Conservation (phyloP, 2,113 vertebrate species). For the Thunnus thynnus region DNA sequence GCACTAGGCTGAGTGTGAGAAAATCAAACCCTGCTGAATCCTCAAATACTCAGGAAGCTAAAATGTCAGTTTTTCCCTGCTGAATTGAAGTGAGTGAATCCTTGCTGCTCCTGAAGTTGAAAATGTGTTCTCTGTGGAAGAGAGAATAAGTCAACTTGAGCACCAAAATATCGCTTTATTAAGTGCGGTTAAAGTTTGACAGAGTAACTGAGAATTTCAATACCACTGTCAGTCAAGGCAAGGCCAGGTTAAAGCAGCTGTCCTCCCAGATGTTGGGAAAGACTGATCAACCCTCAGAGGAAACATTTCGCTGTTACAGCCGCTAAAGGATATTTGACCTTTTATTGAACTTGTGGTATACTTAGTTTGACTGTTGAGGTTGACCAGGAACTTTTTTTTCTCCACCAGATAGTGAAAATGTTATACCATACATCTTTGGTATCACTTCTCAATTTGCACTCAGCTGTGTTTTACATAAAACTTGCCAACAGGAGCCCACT, state of each 20-base stretch:
- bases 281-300: conserved; percentile 25
- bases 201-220: conserved; percentile 6
- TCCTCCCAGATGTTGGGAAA: conserved; percentile 46
- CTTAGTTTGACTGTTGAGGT: conserved; percentile 19
- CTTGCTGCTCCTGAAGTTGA: background rate
- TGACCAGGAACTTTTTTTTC: background rate
- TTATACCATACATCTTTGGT: conserved; percentile 6
- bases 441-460: background rate
- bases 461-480: background rate
- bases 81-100: background rate
- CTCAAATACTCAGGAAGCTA: too few relatives aligned
- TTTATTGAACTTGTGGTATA: conserved; percentile 36
- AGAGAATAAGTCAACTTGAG: background rate
- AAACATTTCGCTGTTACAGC: conserved; percentile 22
- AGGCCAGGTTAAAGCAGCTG: conserved; percentile 11
- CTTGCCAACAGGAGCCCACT: background rate
- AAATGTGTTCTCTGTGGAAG: background rate
- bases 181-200: background rate
- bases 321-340: conserved; percentile 38
- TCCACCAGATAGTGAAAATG: conserved; percentile 10
- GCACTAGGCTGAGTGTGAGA: too few relatives aligned
- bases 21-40: too few relatives aligned
- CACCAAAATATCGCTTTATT: conserved; percentile 10
- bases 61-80: too few relatives aligned
- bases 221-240: background rate